Conservation (phyloP, 2,888 invertebrate genomes). For the Athrips mouffetella region DNA sequence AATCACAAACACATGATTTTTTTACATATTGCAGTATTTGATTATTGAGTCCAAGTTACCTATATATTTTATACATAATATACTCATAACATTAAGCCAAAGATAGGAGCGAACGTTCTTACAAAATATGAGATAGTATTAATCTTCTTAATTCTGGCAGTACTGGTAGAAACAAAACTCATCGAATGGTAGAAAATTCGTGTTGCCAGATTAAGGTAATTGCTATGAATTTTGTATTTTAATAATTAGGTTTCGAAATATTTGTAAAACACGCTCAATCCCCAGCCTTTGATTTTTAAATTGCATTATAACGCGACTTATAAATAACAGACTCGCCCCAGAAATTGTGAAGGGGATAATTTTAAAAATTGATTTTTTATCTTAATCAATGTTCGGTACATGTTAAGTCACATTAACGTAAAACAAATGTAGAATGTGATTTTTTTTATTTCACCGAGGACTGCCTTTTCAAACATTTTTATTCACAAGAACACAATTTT, state of each 20-base stretch:
- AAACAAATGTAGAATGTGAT: constrained; percentile 71
- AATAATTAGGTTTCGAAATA: no score
- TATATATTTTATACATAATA: no score
- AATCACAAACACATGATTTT: background rate
- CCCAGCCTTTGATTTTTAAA: background rate
- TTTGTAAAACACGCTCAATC: background rate
- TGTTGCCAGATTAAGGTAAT: no score
- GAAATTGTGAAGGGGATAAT: constrained; percentile 8
- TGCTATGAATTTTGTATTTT: no score
- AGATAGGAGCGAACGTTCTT: no score
- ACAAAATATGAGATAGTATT: no score
- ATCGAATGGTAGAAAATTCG: no score
- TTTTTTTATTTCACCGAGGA: constrained; percentile 44
- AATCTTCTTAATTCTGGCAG: no score
- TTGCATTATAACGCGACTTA: constrained; percentile 19
- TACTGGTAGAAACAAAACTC: no score
- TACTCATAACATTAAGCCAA: no score
- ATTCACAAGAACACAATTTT: constrained; percentile 32
- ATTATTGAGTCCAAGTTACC: no score
- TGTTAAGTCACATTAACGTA: constrained; percentile 58
- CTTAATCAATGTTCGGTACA: constrained; percentile 21
- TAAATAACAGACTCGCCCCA: constrained; percentile 6
- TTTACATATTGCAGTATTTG: background rate
- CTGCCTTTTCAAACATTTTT: constrained; percentile 45
- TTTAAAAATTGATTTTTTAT: constrained; percentile 15